Conservation (phyloP, 2,113 vertebrate species). For the Hyla sarda region DNA sequence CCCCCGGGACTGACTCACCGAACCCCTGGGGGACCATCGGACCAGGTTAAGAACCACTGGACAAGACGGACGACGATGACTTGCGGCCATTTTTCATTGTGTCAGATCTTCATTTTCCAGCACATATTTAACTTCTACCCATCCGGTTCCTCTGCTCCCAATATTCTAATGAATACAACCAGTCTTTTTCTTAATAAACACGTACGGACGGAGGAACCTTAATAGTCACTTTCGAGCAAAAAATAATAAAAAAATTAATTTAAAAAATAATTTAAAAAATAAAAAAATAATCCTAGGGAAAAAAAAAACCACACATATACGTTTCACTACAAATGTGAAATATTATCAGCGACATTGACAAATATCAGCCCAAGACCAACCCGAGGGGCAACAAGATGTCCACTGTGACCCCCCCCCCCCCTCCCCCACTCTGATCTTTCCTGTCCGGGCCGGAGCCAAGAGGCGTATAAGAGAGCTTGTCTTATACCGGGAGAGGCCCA, state of each 20-base stretch:
- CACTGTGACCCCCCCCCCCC: constrained; percentile 17
- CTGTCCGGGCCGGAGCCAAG: constrained; percentile 33
- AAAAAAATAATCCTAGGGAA: not conserved
- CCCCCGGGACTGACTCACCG: no score
- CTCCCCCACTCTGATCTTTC: constrained; percentile 46
- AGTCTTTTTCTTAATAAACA: not conserved
- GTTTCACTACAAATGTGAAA: constrained; percentile 19
- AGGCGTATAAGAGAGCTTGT: constrained; percentile 45
- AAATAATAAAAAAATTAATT: no score
- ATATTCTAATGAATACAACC: not conserved
- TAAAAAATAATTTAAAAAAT: no score
- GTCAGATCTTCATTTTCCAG: no score
- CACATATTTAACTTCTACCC: no score
- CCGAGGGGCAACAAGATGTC: constrained; percentile 48
- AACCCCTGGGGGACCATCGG: no score
- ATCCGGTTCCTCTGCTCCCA: not conserved
- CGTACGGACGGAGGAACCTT: not conserved
- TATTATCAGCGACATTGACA: constrained; percentile 10
- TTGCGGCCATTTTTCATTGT: no score
- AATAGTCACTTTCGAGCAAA: not conserved
- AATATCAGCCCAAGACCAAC: constrained; percentile 41
- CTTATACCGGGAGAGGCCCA: constrained; percentile 41
- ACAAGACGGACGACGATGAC: no score
- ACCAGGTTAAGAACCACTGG: no score
- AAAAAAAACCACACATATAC: not conserved